phyloP scores from a whole-genome alignment of 2,888 invertebrate genomes.

The Thecophora atra region DNA sequence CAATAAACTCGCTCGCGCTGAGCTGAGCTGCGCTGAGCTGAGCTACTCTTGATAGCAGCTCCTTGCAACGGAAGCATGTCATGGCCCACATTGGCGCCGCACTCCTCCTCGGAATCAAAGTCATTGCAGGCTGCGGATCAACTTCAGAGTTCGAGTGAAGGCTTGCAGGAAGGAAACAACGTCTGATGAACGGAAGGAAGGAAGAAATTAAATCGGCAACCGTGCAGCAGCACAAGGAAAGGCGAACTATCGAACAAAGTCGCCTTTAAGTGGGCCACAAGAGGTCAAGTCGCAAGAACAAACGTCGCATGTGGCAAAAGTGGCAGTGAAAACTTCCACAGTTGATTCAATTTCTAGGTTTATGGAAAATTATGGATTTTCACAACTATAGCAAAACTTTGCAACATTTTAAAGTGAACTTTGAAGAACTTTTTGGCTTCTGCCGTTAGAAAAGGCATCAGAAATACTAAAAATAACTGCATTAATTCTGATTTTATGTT shows the following conservation, averaged over 20 bases:
- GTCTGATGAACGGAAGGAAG: background rate
- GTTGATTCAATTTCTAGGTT: background rate
- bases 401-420: no score
- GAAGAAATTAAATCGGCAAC: no score
- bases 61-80: constrained; percentile 31
- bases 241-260: background rate
- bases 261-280: background rate
- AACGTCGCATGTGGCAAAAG: background rate
- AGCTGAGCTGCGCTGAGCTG: no score
- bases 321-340: constrained; percentile 1
- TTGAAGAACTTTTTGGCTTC: no score
- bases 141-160: constrained; percentile 14
- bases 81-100: constrained; percentile 29
- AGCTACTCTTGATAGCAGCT: constrained; percentile 2
- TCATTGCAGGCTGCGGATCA: background rate
- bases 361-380: background rate
- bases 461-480: no score
- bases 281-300: background rate
- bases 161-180: constrained; percentile 14
- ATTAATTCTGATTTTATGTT: no score
- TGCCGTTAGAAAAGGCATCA: no score
- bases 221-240: no score
- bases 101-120: background rate
- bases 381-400: background rate
- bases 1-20: constrained; percentile 19